These are phyloP conservation scores for Limosa lapponica DNA, from an alignment of 2,797 vertebrate species.

Conservation along the genomic window DNA sequence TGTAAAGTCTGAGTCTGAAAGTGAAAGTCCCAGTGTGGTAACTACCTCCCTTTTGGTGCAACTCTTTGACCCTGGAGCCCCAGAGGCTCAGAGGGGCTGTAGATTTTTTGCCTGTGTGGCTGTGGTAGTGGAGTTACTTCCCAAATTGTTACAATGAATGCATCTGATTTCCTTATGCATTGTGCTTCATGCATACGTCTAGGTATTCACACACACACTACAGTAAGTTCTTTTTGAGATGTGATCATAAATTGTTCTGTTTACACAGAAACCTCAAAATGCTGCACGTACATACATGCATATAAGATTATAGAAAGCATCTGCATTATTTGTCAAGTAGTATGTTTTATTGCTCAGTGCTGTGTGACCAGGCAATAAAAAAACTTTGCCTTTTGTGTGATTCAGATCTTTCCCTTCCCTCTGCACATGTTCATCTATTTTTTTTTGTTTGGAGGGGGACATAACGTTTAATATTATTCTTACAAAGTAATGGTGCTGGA, in stretches of 20 bases:
- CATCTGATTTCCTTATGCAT: neutral
- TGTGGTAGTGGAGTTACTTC: neutral
- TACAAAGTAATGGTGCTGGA: neutral
- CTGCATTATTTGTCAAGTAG: conserved; percentile 20
- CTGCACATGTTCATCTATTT: neutral
- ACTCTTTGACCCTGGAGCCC: neutral
- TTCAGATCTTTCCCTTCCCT: neutral
- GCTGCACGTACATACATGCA: neutral
- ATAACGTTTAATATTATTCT: conserved; percentile 26
- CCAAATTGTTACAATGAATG: neutral
- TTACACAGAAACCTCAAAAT: conserved; percentile 27
- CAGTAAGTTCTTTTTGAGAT: neutral
- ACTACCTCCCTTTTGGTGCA: neutral
- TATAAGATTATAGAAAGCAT: neutral
- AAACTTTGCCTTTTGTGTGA: neutral
- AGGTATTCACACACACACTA: neutral
- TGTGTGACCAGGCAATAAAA: neutral
- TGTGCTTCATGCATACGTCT: neutral
- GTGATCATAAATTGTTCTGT: conserved; percentile 4
- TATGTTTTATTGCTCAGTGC: neutral
- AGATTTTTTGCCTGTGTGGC: neutral
- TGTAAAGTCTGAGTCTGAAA: neutral
- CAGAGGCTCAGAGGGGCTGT: neutral
- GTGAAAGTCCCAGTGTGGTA: neutral
- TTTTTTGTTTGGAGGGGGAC: neutral